Evolutionary conservation across 1,140 invertebrate species (phyloP).

Genomic region (Zophobas atratus): DNA sequence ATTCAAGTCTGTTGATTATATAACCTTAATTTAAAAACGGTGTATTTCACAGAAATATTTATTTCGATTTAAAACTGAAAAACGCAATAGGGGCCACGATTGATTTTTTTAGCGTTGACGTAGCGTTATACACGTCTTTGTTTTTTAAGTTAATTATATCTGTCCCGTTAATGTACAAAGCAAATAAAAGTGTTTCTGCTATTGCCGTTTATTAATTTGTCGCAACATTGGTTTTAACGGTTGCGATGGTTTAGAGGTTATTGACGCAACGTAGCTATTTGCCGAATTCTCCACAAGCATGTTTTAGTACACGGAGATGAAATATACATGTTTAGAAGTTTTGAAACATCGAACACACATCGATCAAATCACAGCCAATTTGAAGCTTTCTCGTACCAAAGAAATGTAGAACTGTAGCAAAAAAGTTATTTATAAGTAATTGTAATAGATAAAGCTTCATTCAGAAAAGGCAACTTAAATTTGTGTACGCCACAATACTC

Average conservation of each 20-base stretch:
- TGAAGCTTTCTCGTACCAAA: too few species aligned
- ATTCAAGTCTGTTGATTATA: background rate
- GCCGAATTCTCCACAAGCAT: background rate
- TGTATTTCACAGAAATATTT: constrained; percentile 1
- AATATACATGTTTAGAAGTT: too few species aligned
- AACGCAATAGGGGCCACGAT: too few species aligned
- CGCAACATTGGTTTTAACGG: constrained; percentile 37
- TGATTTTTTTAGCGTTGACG: background rate
- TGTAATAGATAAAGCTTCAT: too few species aligned
- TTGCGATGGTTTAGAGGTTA: constrained; percentile 13
- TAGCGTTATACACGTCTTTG: background rate
- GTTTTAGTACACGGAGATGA: background rate
- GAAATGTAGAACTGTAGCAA: too few species aligned
- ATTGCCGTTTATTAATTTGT: constrained; percentile 25
- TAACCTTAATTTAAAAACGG: background rate
- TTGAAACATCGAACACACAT: too few species aligned
- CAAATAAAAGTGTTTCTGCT: constrained; percentile 15
- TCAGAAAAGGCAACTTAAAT: too few species aligned
- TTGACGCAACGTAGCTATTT: constrained; percentile 15
- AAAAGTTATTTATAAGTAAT: too few species aligned
- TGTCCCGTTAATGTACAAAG: constrained; percentile 13
- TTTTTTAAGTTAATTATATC: background rate
- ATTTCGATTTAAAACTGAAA: too few species aligned
- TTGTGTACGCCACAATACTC: too few species aligned
- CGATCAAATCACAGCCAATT: too few species aligned